Conservation (phyloP, 2,888 invertebrate species). For the Frankliniella fusca region DNA sequence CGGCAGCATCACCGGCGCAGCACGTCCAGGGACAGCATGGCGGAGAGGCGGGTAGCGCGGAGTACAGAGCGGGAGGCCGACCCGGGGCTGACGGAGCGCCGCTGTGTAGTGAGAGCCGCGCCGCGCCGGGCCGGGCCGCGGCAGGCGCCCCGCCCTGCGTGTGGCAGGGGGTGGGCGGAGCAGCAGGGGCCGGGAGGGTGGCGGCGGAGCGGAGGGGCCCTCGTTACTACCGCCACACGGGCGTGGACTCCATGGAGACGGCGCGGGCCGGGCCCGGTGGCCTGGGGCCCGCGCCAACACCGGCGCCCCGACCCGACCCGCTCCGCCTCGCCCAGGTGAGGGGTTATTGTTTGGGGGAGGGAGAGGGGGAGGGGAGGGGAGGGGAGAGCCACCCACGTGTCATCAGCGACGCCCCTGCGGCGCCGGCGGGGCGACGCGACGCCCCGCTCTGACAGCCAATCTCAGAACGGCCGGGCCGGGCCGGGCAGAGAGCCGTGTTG, state of each 20-base stretch:
- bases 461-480: background rate
- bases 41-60: background rate
- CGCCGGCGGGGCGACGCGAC: too few relatives aligned
- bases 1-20: too few relatives aligned
- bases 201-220: background rate
- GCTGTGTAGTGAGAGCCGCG: background rate
- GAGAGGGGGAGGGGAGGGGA: background rate
- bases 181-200: background rate
- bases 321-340: background rate
- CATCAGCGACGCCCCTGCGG: background rate
- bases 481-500: too few relatives aligned
- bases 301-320: too few relatives aligned
- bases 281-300: background rate
- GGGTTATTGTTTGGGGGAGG: background rate
- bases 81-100: background rate
- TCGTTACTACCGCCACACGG: background rate
- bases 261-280: background rate
- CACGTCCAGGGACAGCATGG: background rate
- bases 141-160: background rate
- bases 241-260: slow-evolving; percentile 25
- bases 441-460: background rate
- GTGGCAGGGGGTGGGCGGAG: background rate
- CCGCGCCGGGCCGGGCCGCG: background rate
- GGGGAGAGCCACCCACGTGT: background rate
- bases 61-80: background rate